phyloP scores from a whole-genome alignment of 2,888 invertebrate species.

The Catocala nupta region DNA sequence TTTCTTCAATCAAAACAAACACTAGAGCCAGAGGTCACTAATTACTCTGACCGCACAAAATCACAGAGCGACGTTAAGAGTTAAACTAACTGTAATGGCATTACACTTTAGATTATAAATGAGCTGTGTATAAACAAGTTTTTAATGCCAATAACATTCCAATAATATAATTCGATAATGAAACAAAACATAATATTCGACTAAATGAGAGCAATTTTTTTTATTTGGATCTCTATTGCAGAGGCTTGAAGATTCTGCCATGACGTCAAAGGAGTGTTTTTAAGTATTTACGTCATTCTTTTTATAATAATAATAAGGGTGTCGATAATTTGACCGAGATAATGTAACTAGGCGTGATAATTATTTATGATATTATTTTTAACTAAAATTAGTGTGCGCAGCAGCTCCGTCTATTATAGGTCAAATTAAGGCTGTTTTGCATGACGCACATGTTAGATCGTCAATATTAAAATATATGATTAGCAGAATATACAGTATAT shows the following conservation, averaged over 20 bases:
- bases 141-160: slow-evolving; percentile 59
- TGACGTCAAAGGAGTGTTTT: slow-evolving; percentile 56
- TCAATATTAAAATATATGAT: too few relatives aligned
- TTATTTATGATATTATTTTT: slow-evolving; percentile 8
- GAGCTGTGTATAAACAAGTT: slow-evolving; percentile 49
- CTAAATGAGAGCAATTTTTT: slow-evolving; percentile 25
- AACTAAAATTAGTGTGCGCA: slow-evolving; percentile 18
- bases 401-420: slow-evolving; percentile 25
- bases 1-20: slow-evolving; percentile 44
- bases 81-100: slow-evolving; percentile 53
- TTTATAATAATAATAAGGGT: slow-evolving; percentile 21
- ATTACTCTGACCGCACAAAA: slow-evolving; percentile 44
- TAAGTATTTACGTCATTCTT: slow-evolving; percentile 46
- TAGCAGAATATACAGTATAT: too few relatives aligned
- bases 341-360: slow-evolving; percentile 35
- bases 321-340: slow-evolving; percentile 35
- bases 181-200: slow-evolving; percentile 46
- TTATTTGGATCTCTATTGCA: slow-evolving; percentile 29
- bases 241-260: slow-evolving; percentile 18
- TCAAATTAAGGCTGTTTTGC: slow-evolving; percentile 15
- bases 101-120: slow-evolving; percentile 55
- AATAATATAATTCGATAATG: slow-evolving; percentile 60
- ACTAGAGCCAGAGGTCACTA: slow-evolving; percentile 36
- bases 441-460: too few relatives aligned
- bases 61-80: slow-evolving; percentile 39